Percentiles rank a stretch among this genome's conserved stretches.
Conservation (phyloP, 2,797 vertebrate species). For the Potorous gilbertii region DNA sequence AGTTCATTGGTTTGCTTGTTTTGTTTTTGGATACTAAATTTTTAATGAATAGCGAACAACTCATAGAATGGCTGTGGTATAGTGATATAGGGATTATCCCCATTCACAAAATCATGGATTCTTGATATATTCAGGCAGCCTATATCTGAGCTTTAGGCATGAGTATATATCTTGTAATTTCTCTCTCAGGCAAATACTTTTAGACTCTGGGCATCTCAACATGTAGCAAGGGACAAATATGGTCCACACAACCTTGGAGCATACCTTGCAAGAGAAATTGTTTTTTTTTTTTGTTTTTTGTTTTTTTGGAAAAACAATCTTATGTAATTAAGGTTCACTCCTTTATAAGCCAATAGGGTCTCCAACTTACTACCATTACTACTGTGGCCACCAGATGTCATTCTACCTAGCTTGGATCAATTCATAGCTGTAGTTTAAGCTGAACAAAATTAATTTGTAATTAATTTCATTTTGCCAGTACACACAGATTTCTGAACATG, state of each 20-base stretch:
- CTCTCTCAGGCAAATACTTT: not conserved
- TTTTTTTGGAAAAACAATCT: not conserved
- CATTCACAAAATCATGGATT: not conserved
- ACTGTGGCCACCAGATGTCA: not conserved
- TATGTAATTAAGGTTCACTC: not conserved
- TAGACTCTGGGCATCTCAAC: not conserved
- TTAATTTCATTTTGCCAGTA: not conserved
- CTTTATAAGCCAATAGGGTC: not conserved
- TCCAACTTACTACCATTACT: not conserved
- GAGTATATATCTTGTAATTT: not conserved
- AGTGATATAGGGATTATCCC: not conserved
- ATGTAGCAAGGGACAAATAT: not conserved
- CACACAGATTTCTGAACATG: not conserved
- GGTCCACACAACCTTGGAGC: not conserved
- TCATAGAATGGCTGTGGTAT: not conserved
- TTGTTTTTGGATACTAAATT: not conserved
- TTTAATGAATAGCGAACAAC: not conserved
- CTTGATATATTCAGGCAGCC: not conserved
- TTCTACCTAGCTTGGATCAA: not conserved
- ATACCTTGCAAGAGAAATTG: not conserved
- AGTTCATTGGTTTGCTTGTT: not conserved
- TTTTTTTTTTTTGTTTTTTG: no score
- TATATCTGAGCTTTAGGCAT: not conserved
- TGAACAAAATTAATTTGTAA: not conserved
- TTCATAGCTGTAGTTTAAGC: not conserved